phyloP scores from a whole-genome alignment of 2,113 vertebrate genomes.

The Dasypus novemcinctus region DNA sequence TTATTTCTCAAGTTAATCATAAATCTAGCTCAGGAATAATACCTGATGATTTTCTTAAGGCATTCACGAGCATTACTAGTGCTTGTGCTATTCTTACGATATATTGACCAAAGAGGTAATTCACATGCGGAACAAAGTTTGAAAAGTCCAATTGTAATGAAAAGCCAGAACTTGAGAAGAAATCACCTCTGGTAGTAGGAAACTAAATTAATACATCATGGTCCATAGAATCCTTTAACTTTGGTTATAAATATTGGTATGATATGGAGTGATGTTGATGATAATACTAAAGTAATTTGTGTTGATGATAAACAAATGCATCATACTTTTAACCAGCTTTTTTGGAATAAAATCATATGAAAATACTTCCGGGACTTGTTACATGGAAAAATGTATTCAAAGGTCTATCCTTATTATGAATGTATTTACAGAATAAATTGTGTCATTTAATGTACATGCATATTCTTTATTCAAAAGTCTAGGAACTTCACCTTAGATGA shows the following conservation, averaged over 20 bases:
- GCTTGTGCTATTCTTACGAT: neutral
- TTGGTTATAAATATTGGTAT: neutral
- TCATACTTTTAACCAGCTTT: neutral
- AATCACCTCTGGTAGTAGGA: neutral
- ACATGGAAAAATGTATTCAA: neutral
- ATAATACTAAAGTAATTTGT: neutral
- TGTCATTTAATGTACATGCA: neutral
- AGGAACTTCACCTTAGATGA: neutral
- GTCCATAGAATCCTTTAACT: neutral
- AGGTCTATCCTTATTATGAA: neutral
- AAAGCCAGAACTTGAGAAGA: neutral
- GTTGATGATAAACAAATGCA: neutral
- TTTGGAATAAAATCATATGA: neutral
- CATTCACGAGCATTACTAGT: neutral
- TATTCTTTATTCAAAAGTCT: neutral
- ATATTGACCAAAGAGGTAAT: neutral
- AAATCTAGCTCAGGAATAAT: neutral
- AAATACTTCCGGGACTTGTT: neutral
- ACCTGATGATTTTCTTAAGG: neutral
- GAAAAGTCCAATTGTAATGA: neutral
- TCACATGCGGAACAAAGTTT: neutral
- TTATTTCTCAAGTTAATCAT: neutral
- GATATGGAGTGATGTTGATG: neutral
- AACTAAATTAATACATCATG: neutral
- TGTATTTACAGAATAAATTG: neutral